Base-by-base conservation (phyloP, 2,797 vertebrate genomes). In the Nannoperca australis region DNA sequence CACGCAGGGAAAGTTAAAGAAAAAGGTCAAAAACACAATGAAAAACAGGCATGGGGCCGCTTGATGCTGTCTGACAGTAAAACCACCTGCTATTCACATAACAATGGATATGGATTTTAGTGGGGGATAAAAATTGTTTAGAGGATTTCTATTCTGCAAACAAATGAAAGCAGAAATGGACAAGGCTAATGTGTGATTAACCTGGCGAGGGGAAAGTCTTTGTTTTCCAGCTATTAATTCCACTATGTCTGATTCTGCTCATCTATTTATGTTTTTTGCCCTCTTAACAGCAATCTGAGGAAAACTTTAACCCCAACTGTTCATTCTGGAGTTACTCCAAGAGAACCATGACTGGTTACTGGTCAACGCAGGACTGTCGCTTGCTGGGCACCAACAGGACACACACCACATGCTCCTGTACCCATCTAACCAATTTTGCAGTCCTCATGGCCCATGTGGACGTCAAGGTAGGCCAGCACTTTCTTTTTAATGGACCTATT, bases 301-400 rank as follows among this genome's bases (percentile, higher is more conserved):
- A 99, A 91, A 98, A 98, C 94, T 99, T 99, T 94, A 99, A 99
- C 91, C 98, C 98, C 3, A 99, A 99, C 93, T 99, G 98, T 94
- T 99, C 98, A 0, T 99, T 99, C 93, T 99, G 98, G 98, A 99
- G 97, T 88, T 99, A 99, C 90, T 98, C 97, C 11, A 98, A 97
- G 88, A 96, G 94, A 72, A 99, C 95, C 15, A 97, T 99, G 97
- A 97, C 94, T 0, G 98, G 98, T 4, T 97, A 94, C 89, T 99
- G 98, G 98, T 99, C 98, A 11, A 99, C 97, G 0, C 98, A 99
- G 93, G 98, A 98, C 88, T 99, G 98, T 75, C 96, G 98, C 42
- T 92, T 99, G 72, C 93, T 99, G 12, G 95, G 94, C 50, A 98
- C 97, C 60, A 99, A 99, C 92, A 95, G 96, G 89, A 99, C 97